These are phyloP conservation scores for Ophion slaviceki DNA, from an alignment of 2,888 invertebrate species.

Conservation along the genomic window DNA sequence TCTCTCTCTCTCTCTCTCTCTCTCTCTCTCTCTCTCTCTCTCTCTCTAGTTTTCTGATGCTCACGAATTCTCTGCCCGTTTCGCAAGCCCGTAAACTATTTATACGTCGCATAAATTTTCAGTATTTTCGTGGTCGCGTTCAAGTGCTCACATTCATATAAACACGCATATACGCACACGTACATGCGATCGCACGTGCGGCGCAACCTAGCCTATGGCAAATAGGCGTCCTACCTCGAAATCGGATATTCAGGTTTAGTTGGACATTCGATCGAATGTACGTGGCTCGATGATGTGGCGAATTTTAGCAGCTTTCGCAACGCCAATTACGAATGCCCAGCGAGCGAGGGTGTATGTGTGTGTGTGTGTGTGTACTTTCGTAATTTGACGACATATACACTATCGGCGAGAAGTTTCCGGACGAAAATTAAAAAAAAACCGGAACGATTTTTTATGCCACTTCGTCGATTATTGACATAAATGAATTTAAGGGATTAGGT, in stretches of 20 bases:
- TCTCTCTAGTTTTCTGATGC: constrained; percentile 25
- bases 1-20: constrained; percentile 37
- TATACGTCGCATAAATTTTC: constrained; percentile 76
- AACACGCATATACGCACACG: background rate
- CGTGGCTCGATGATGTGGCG: constrained; percentile 11
- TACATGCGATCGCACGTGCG: background rate
- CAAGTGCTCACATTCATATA: constrained; percentile 22
- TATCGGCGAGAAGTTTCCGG: too few relatives aligned
- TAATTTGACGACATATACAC: background rate
- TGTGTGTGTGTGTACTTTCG: background rate
- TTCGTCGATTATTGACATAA: too few relatives aligned
- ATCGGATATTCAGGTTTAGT: constrained; percentile 49
- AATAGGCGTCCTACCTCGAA: constrained; percentile 29
- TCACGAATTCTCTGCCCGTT: constrained; percentile 31
- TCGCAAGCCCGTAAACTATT: constrained; percentile 74
- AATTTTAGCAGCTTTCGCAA: constrained; percentile 15
- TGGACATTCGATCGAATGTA: constrained; percentile 15
- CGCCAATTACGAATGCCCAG: constrained; percentile 18
- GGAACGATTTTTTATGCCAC: too few relatives aligned
- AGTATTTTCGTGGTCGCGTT: constrained; percentile 47
- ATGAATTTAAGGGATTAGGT: too few relatives aligned
- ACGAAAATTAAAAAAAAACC: too few relatives aligned
- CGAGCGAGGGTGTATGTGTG: background rate
- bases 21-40: constrained; percentile 34
- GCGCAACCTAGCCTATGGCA: background rate